phyloP scores from a whole-genome alignment of 2,888 invertebrate species.

The Thecocarcelia acutangulata region DNA sequence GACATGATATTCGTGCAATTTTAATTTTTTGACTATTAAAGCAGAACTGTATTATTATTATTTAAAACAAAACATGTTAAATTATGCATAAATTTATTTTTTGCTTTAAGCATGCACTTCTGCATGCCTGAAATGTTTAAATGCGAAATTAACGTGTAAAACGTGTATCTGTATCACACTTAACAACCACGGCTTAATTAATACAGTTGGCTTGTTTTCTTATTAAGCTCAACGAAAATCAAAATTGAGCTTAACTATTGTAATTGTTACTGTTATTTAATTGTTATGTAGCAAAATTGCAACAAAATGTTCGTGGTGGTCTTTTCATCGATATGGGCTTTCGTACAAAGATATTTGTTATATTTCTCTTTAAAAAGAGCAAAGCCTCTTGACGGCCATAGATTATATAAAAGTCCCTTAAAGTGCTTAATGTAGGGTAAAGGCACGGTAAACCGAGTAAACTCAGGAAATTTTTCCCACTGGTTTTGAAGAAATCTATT shows the following conservation, averaged over 20 bases:
- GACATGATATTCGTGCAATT: slow-evolving; percentile 64
- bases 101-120: background rate
- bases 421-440: no score
- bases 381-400: no score
- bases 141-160: slow-evolving; percentile 28
- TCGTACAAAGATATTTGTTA: no score
- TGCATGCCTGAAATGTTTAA: slow-evolving; percentile 3
- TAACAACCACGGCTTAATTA: slow-evolving; percentile 38
- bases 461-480: no score
- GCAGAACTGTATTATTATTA: slow-evolving; percentile 38
- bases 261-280: slow-evolving; percentile 16
- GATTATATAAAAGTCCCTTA: no score
- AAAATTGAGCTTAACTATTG: slow-evolving; percentile 20
- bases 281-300: slow-evolving; percentile 22
- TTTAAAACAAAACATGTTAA: background rate
- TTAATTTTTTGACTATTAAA: slow-evolving; percentile 47
- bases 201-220: slow-evolving; percentile 50
- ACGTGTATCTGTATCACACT: slow-evolving; percentile 50
- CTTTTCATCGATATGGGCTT: background rate
- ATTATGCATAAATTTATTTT: slow-evolving; percentile 28
- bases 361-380: no score
- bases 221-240: slow-evolving; percentile 30
- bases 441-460: no score
- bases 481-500: no score
- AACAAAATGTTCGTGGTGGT: slow-evolving; percentile 17